Percentiles rank a stretch among this genome's conserved stretches.
Conservation (phyloP, 2,888 invertebrate species). For the Hirudinaria manillensis region DNA sequence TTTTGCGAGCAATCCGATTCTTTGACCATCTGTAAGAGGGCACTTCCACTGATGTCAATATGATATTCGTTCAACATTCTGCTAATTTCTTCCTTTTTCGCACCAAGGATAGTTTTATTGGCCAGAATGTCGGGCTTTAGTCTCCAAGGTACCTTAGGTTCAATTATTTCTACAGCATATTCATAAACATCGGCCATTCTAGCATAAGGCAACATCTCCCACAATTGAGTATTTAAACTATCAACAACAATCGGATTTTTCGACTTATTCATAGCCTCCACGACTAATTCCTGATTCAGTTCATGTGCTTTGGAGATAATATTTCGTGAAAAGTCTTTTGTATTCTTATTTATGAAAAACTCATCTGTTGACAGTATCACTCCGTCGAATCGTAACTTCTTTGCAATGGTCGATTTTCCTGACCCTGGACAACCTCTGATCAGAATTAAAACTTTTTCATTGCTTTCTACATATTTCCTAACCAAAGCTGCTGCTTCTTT, state of each 20-base stretch:
- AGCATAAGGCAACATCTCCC: slow-evolving; percentile 80
- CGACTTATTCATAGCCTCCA: slow-evolving; percentile 59
- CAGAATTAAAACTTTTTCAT: slow-evolving; percentile 18
- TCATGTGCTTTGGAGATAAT: slow-evolving; percentile 66
- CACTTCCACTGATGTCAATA: too few species aligned
- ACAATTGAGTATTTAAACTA: slow-evolving; percentile 74
- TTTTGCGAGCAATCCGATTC: too few species aligned
- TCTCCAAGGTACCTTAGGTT: too few species aligned
- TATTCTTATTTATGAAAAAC: slow-evolving; percentile 60
- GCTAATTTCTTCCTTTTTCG: too few species aligned
- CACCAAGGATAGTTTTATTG: too few species aligned
- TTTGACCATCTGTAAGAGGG: too few species aligned
- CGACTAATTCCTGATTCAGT: slow-evolving; percentile 62
- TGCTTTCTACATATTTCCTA: neutral
- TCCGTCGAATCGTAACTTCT: slow-evolving; percentile 45
- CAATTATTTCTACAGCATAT: too few species aligned
- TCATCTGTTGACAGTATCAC: slow-evolving; percentile 67
- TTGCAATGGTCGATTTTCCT: slow-evolving; percentile 39
- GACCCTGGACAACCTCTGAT: slow-evolving; percentile 36
- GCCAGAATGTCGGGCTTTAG: too few species aligned
- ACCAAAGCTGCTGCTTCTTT: too few species aligned
- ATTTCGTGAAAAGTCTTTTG: slow-evolving; percentile 60
- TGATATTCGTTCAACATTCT: too few species aligned
- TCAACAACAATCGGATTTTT: slow-evolving; percentile 77
- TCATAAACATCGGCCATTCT: slow-evolving; percentile 39